phyloP scores from a whole-genome alignment of 2,797 vertebrate genomes.

The Okamejei kenojei region DNA sequence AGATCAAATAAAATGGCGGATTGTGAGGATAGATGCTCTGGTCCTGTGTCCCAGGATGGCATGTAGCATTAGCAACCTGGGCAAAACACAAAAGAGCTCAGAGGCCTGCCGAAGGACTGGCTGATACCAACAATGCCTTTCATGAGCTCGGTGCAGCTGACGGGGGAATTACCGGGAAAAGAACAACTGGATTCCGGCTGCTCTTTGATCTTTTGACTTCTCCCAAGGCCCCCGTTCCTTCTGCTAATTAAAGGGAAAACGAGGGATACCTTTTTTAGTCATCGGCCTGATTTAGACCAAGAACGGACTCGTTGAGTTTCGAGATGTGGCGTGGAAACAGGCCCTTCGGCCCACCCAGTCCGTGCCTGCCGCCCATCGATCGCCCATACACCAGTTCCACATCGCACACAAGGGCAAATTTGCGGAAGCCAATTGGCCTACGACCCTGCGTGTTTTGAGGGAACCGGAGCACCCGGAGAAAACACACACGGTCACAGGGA shows the following conservation, averaged over 20 bases:
- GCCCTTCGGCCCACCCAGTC: too few relatives aligned
- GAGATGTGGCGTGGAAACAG: too few relatives aligned
- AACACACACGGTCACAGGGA: too few relatives aligned
- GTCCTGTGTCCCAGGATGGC: neutral
- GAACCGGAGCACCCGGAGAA: too few relatives aligned
- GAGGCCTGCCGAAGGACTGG: conserved; percentile 13
- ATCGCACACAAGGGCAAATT: too few relatives aligned
- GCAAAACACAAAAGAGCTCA: conserved; percentile 9
- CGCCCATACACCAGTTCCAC: too few relatives aligned
- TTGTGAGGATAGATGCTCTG: neutral
- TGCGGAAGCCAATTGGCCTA: too few relatives aligned
- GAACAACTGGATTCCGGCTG: conserved; percentile 6
- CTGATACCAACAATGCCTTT: conserved; percentile 27
- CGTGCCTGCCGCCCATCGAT: too few relatives aligned
- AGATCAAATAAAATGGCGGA: neutral
- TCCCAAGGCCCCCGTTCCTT: conserved; percentile 2
- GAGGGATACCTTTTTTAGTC: conserved; percentile 7
- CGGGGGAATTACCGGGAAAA: neutral
- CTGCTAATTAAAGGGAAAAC: conserved; percentile 14
- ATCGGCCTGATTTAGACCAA: neutral
- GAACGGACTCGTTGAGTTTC: neutral
- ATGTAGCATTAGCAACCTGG: conserved; percentile 35
- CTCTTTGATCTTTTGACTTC: conserved; percentile 36
- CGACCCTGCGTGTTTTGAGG: too few relatives aligned
- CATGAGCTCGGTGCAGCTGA: conserved; percentile 20